Base-by-base conservation (phyloP, 2,888 invertebrate genomes). In the Cephus nigrinus region DNA sequence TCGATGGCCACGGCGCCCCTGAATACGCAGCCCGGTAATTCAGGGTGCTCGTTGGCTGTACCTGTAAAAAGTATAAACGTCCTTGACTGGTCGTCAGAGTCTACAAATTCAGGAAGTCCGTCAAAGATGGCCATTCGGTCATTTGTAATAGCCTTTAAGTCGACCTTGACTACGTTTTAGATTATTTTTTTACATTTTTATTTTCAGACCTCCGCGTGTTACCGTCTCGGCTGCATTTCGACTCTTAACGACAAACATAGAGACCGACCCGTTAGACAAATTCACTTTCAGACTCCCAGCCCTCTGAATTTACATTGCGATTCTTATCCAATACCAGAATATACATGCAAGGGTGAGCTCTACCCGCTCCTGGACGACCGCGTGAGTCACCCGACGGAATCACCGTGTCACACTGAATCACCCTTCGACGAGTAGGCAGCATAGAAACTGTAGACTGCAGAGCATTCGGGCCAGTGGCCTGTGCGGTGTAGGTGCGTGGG, bases 311-410 rank as follows among this genome's bases (percentile, higher is more conserved):
- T 55, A 55, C 55, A 55, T 55, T 55, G 55, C 23, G 55, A 55
- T 23, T 9, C 9, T 23, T 55, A 55, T 23, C 23, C 23, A 5
- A 55, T 55, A 55, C 2, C 23, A 55, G 55, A 23, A 23, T 55
- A 23, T 23, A 23, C 12, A 33, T 71, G 3, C 15, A 33, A 31
- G 71, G 32, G 71, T 32, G 71, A 30, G 15, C 71, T 12, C 71
- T 12, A 15, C 71, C 32, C 71, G 30, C 30, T 30, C 30, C 40
- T 40, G 40, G 69, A 30, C 69, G 75, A 68, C 68, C 40, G 79
- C 82, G 80, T 84, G 84, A 84, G 80, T 84, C 84, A 84, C 82
- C 81, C 80, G 82, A 76, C 83, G 82, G 84, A 82, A 83, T 83
- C 81, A 82, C 80, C 78, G 75, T 76, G 75, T 75, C 80, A 77